phyloP scores from a whole-genome alignment of 1,140 invertebrate genomes.

The Adoxophyes honmai region DNA sequence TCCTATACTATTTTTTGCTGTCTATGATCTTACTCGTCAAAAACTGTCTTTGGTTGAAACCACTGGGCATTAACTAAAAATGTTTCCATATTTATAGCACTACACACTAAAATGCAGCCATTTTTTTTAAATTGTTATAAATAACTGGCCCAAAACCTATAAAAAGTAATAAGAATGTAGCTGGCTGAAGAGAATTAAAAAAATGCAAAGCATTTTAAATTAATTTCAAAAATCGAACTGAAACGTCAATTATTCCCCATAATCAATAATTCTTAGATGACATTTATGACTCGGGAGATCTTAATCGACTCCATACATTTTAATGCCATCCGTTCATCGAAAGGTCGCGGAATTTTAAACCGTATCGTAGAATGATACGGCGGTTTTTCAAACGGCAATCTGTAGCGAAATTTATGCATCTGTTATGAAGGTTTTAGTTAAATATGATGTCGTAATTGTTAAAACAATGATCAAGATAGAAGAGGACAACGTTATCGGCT shows the following conservation, averaged over 20 bases:
- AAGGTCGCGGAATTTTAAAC: slow-evolving; percentile 20
- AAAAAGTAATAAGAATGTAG: too few species aligned
- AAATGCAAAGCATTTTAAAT: slow-evolving; percentile 6
- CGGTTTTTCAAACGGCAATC: not conserved
- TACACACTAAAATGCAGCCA: too few species aligned
- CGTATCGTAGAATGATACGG: slow-evolving; percentile 15
- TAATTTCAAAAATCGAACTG: slow-evolving; percentile 4
- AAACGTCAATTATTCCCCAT: slow-evolving; percentile 18
- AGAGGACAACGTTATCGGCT: too few species aligned
- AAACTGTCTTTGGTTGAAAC: too few species aligned
- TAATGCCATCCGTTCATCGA: slow-evolving; percentile 27
- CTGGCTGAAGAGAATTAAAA: not conserved
- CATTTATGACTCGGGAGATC: slow-evolving; percentile 38
- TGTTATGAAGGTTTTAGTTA: slow-evolving; percentile 1
- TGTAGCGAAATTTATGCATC: not conserved
- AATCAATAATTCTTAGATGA: slow-evolving; percentile 40
- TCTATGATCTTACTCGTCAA: too few species aligned
- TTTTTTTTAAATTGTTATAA: too few species aligned
- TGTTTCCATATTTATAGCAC: not conserved
- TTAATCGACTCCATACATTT: slow-evolving; percentile 49
- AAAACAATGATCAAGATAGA: not conserved
- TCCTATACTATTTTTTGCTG: not conserved
- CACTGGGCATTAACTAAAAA: not conserved
- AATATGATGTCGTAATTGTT: slow-evolving; percentile 4
- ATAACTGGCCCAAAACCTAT: not conserved